phyloP scores from a whole-genome alignment of 2,888 invertebrate genomes.

The Pandemis corylana region DNA sequence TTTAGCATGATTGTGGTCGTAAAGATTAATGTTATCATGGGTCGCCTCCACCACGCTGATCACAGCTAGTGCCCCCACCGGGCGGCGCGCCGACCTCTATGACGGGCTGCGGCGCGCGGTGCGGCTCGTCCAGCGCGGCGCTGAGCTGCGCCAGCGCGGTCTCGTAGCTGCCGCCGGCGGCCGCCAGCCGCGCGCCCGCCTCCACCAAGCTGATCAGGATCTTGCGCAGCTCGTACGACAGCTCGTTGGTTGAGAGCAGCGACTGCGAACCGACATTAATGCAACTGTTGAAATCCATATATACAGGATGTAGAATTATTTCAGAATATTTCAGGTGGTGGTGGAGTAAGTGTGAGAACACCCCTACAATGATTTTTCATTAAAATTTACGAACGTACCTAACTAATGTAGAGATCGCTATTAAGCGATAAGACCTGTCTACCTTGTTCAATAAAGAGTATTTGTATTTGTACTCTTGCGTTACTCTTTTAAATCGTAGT shows the following conservation, averaged over 20 bases:
- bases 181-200: slow-evolving; percentile 76
- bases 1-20: no score
- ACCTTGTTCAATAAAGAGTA: no score
- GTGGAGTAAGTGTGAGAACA: no score
- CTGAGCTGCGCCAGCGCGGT: slow-evolving; percentile 68
- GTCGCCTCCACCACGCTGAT: no score
- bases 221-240: slow-evolving; percentile 72
- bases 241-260: slow-evolving; percentile 74
- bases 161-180: slow-evolving; percentile 74
- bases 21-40: no score
- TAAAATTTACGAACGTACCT: no score
- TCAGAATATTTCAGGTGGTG: no score
- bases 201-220: slow-evolving; percentile 78
- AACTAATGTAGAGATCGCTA: no score
- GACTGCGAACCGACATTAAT: slow-evolving; percentile 51
- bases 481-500: no score
- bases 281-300: neutral
- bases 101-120: slow-evolving; percentile 54
- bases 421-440: no score
- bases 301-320: neutral
- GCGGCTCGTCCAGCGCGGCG: slow-evolving; percentile 72
- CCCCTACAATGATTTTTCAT: neutral
- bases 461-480: no score
- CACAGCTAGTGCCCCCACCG: no score
- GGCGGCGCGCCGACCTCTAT: slow-evolving; percentile 42